These are phyloP conservation scores for Drosophila antonietae DNA, from an alignment of 2,888 invertebrate species.

Conservation along the genomic window DNA sequence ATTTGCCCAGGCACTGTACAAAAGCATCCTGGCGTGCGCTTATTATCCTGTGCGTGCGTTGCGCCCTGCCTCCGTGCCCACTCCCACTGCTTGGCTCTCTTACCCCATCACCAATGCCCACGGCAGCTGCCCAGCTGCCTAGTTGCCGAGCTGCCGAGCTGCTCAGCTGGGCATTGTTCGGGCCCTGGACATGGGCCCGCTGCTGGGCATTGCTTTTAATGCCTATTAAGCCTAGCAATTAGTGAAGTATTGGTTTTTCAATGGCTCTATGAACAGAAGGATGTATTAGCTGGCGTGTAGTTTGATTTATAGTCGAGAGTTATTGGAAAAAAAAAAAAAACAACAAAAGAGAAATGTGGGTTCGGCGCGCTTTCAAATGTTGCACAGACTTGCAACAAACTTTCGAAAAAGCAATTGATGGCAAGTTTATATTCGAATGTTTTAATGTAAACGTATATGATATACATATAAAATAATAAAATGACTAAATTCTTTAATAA, in stretches of 20 bases:
- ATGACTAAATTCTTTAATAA: not conserved
- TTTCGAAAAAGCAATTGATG: not conserved
- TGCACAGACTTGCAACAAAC: conserved; percentile 14
- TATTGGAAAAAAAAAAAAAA: conserved; percentile 39
- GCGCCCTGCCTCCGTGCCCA: conserved; percentile 17
- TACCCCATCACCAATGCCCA: conserved; percentile 5
- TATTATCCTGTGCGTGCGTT: conserved; percentile 74
- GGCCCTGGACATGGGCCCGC: conserved; percentile 55
- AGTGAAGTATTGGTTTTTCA: conserved; percentile 75
- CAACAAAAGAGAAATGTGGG: not conserved
- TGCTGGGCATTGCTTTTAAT: conserved; percentile 77
- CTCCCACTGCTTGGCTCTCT: not conserved
- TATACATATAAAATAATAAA: not conserved
- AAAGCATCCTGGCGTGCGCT: conserved; percentile 78
- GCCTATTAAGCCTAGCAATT: conserved; percentile 76
- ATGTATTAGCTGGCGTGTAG: conserved; percentile 18
- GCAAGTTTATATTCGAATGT: not conserved
- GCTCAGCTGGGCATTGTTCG: conserved; percentile 68
- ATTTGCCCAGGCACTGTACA: conserved; percentile 73
- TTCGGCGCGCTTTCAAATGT: conserved; percentile 29
- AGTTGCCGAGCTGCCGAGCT: conserved; percentile 18
- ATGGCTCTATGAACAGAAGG: conserved; percentile 43
- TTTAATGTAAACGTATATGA: not conserved
- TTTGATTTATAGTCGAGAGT: conserved; percentile 65
- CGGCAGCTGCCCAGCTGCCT: conserved; percentile 18